These are phyloP conservation scores for Notolabrus celidotus DNA, from an alignment of 2,797 vertebrate genomes.

Conservation along the genomic window DNA sequence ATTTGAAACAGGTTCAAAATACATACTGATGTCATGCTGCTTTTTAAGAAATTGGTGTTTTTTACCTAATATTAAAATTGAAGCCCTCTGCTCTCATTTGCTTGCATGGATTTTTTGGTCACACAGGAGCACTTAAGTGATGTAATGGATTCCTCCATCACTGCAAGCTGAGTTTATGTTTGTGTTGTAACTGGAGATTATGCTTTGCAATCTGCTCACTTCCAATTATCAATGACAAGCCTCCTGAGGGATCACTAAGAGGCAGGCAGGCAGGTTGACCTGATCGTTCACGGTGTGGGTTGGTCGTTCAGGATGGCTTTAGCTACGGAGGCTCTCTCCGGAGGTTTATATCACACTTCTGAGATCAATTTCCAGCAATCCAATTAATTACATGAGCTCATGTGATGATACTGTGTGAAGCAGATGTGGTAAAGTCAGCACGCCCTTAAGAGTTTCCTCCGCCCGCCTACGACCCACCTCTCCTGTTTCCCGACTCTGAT, in stretches of 20 bases:
- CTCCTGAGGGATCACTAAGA: conserved; percentile 40
- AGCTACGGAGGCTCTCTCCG: conserved; percentile 18
- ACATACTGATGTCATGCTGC: not conserved
- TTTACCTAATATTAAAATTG: not conserved
- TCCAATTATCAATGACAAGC: conserved; percentile 34
- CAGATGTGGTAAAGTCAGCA: conserved; percentile 42
- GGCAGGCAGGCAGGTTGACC: conserved; percentile 38
- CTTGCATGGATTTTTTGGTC: conserved; percentile 2
- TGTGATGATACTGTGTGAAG: conserved; percentile 22
- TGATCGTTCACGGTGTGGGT: conserved; percentile 33
- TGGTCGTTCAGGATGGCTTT: conserved; percentile 33
- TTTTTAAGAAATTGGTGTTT: not conserved
- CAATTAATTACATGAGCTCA: conserved; percentile 50
- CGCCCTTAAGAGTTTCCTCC: conserved; percentile 15
- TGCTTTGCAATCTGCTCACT: conserved; percentile 37
- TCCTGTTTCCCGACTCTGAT: conserved; percentile 15
- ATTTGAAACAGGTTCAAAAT: conserved; percentile 5
- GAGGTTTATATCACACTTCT: conserved; percentile 40
- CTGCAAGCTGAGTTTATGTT: conserved; percentile 6
- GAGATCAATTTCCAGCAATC: conserved; percentile 55
- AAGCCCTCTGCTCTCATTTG: not conserved
- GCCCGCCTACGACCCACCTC: conserved; percentile 17
- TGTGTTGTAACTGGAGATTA: conserved; percentile 34
- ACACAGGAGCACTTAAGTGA: conserved; percentile 6
- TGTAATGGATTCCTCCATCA: not conserved